Evolutionary conservation across 2,888 invertebrate species (phyloP), one percentile per base, ranked within the genome.

Genomic region (Aromia moschata): DNA sequence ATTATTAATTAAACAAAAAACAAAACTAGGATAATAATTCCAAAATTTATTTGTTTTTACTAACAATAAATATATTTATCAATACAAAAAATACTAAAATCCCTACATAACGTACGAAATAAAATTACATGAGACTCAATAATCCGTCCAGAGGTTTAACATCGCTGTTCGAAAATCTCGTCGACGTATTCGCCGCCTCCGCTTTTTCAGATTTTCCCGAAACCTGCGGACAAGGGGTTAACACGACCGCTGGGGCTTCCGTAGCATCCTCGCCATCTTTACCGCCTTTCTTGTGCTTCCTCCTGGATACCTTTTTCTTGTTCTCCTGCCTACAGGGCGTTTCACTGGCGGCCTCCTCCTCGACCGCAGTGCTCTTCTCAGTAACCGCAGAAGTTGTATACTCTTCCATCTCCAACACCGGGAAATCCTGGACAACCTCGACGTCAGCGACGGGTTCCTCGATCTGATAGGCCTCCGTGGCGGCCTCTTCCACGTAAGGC

Each of bases 51-150:
- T n/a, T n/a, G n/a, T n/a, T n/a, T n/a, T n/a, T n/a, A n/a, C n/a
- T n/a, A n/a, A n/a, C n/a, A n/a, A n/a, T n/a, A n/a, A n/a, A n/a
- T n/a, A n/a, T n/a, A n/a, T n/a, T n/a, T n/a, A n/a, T n/a, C n/a
- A n/a, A n/a, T n/a, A n/a, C n/a, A n/a, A n/a, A n/a, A n/a, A n/a
- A n/a, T n/a, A n/a, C n/a, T n/a, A n/a, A n/a, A n/a, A n/a, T n/a
- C n/a, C n/a, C n/a, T n/a, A n/a, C n/a, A n/a, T n/a, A n/a, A n/a
- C n/a, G n/a, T n/a, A n/a, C n/a, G n/a, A n/a, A n/a, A n/a, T n/a
- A n/a, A n/a, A n/a, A 16, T 40, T 40, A 49, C 12, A 25, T 15
- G 11, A 40, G 38, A 15, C 49, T 49, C 25, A 49, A 15, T 7
- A 49, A 25, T 10, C 38, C 49, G 25, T 49, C 49, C 3, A 38